Evolutionary conservation across 2,797 vertebrate species (phyloP).

Genomic region (Toxotes lorentzi): DNA sequence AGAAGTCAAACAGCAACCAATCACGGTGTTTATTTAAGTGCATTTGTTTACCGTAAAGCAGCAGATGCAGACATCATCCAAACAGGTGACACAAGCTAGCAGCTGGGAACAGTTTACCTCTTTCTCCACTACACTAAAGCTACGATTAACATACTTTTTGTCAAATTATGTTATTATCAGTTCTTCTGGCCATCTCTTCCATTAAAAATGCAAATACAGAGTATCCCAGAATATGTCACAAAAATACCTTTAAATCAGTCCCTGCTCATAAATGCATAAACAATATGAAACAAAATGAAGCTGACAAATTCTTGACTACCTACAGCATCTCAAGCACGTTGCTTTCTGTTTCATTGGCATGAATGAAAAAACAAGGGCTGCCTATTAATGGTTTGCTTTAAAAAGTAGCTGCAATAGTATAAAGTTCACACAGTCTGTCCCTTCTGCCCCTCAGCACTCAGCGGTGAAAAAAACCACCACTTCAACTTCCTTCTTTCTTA

Average conservation of each 20-base stretch:
- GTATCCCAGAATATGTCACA: neutral
- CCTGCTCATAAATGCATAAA: neutral
- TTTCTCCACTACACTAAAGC: slow-evolving; percentile 2
- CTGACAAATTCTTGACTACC: neutral
- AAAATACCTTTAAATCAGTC: neutral
- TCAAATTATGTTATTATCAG: neutral
- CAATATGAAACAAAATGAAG: neutral
- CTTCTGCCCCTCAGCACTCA: neutral
- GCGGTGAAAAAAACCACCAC: neutral
- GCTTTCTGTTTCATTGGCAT: neutral
- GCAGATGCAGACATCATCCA: slow-evolving; percentile 15
- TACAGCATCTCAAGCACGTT: neutral
- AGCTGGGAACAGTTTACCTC: neutral
- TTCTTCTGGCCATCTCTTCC: neutral
- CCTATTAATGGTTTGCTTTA: neutral
- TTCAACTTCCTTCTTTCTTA: neutral
- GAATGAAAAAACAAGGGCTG: slow-evolving; percentile 9
- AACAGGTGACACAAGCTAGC: neutral
- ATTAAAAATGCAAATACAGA: neutral
- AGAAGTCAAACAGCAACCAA: neutral
- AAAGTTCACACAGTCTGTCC: slow-evolving; percentile 4
- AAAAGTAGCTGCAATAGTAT: neutral
- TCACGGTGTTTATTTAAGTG: neutral
- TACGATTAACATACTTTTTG: neutral
- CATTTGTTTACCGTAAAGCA: slow-evolving; percentile 25